Evolutionary conservation across 2,888 invertebrate species (phyloP), one percentile per base, ranked within the genome.

Genomic region (Gymnoscelis rufifasciata): DNA sequence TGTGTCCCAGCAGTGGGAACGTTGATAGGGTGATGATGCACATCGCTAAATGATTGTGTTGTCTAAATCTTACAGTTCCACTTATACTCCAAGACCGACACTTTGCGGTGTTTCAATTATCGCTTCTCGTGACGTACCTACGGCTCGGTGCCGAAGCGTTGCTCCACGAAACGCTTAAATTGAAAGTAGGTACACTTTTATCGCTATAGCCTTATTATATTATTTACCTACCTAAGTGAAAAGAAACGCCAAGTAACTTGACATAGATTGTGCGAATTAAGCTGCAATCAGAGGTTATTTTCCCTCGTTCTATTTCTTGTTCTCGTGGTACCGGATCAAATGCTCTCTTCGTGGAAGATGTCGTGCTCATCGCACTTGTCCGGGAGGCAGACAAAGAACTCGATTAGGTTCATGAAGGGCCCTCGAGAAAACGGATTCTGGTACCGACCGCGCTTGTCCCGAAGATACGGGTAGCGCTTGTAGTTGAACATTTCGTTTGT

Each of bases 401-500:
- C 97, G 52, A 96, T 90, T 26, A 97, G 83, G 81, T 97, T 97
- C 69, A 94, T 89, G 41, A 95, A 90, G 0, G 95, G 93, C 0
- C 97, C 97, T 51, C 96, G 90, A n/a, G 96, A 95, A 73, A 96
- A 97, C 0, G 97, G 97, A 83, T 97, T 97, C 70, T 94, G 92
- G 74, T 96, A 97, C 53, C 94, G 91, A 1, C 97, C 97, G 48
- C 94, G 91, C 69, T 95, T 95, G 74, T 97, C 97, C 43, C 96
- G 90, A 53, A 97, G 78, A 74, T 97, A 97, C 0, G 95, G 94
- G 76, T 97, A 97, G 40, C 97, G 90, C 72, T 96, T 96, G 76
- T 95, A 95, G 83, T 97, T 97, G 74, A 97, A 95, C 94, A 96
- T 95, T 83, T 97, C 97, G 76, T 97, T 97, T 35, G 97, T 97